Conservation (phyloP, 2,888 invertebrate species). For the Clivina fossor region DNA sequence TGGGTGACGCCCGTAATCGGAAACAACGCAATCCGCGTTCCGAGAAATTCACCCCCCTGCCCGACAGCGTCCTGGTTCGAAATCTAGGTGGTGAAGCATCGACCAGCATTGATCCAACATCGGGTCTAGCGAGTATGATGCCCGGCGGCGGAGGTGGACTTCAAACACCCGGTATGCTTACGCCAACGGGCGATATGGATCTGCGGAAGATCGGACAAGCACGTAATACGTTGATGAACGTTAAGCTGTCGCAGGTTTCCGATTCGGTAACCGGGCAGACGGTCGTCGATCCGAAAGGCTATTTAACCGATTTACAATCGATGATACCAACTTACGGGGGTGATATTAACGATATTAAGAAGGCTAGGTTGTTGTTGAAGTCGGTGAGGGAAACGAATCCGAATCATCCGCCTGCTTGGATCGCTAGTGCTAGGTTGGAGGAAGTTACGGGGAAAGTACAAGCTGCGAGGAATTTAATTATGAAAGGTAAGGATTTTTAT, state of each 20-base stretch:
- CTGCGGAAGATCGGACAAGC: constrained; percentile 98
- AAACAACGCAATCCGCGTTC: constrained; percentile 93
- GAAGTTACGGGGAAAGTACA: constrained; percentile 97
- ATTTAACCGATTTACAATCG: constrained; percentile 97
- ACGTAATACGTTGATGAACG: constrained; percentile 98
- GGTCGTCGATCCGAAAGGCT: constrained; percentile 99
- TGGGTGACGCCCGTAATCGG: constrained; percentile 97
- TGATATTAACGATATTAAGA: constrained; percentile 97
- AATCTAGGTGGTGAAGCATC: constrained; percentile 82
- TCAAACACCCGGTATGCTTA: constrained; percentile 80
- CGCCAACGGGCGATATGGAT: constrained; percentile 90
- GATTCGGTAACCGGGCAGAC: constrained; percentile 99
- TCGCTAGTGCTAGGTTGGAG: constrained; percentile 96
- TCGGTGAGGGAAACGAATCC: constrained; percentile 98
- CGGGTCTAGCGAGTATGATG: constrained; percentile 84
- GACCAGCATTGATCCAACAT: constrained; percentile 79
- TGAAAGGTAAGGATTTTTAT: too few relatives aligned
- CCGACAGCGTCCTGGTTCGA: constrained; percentile 89
- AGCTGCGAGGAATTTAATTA: constrained; percentile 94
- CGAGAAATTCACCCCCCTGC: constrained; percentile 96
- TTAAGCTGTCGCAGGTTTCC: constrained; percentile 91
- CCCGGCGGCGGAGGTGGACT: too few relatives aligned
- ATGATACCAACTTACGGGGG: constrained; percentile 99
- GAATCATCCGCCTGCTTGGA: constrained; percentile 99
- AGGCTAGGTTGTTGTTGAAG: constrained; percentile 90